Conservation (phyloP, 1,140 invertebrate species). For the Drosophila melanogaster region DNA sequence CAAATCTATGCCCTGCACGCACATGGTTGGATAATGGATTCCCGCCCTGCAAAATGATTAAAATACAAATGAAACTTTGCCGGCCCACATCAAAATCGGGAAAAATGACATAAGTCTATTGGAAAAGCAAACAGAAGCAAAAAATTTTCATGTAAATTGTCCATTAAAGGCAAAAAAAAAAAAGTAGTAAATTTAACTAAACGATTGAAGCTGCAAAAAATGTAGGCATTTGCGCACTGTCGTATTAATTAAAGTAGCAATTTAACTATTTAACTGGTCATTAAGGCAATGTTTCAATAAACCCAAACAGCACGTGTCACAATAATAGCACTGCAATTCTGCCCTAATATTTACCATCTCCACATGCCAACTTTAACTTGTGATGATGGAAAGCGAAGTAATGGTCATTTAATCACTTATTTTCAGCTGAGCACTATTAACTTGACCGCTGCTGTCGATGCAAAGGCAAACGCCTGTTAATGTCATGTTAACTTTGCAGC, state of each 20-base stretch:
- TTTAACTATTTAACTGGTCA: neutral
- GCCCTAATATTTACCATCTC: neutral
- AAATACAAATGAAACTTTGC: neutral
- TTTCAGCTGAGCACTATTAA: neutral
- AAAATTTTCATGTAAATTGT: slow-evolving; percentile 20
- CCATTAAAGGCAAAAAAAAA: slow-evolving; percentile 7
- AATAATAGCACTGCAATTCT: neutral
- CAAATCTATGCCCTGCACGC: neutral
- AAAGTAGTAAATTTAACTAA: slow-evolving; percentile 9
- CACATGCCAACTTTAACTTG: neutral
- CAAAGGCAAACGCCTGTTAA: slow-evolving; percentile 5
- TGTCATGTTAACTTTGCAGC: slow-evolving; percentile 8
- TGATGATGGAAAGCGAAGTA: neutral
- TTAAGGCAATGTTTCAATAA: slow-evolving; percentile 10
- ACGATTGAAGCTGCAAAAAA: neutral
- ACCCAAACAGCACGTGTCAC: neutral
- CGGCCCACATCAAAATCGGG: slow-evolving; percentile 22
- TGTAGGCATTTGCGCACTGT: neutral
- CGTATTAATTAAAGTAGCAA: slow-evolving; percentile 11
- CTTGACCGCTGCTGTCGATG: slow-evolving; percentile 8
- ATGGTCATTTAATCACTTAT: neutral
- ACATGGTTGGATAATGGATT: neutral
- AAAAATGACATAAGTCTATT: slow-evolving; percentile 46
- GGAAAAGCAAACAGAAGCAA: slow-evolving; percentile 8
- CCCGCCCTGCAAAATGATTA: neutral